These are phyloP conservation scores for Sepioteuthis lessoniana DNA, from an alignment of 2,888 invertebrate genomes.

Conservation along the genomic window DNA sequence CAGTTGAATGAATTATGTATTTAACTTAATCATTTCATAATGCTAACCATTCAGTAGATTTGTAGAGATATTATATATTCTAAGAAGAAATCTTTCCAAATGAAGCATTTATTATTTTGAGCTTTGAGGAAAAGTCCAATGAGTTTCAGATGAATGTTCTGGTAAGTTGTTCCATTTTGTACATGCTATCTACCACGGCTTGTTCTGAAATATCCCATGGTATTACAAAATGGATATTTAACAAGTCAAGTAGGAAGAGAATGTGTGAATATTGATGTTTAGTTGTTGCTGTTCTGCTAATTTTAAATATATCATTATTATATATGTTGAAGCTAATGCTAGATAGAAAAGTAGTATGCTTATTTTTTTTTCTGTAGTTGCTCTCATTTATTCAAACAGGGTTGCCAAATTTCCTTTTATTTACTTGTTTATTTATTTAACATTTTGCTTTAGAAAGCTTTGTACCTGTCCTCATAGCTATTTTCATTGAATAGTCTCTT, in stretches of 20 bases:
- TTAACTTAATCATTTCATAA: neutral
- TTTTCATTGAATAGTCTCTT: conserved; percentile 14
- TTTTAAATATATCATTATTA: neutral
- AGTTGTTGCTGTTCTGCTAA: conserved; percentile 19
- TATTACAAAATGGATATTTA: neutral
- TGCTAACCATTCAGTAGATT: no score
- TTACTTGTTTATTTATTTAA: neutral
- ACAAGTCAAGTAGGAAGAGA: conserved; percentile 33
- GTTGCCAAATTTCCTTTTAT: conserved; percentile 16
- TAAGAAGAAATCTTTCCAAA: neutral
- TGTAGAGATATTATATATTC: neutral
- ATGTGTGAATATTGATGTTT: conserved; percentile 17
- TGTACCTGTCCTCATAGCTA: neutral
- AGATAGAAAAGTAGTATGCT: neutral
- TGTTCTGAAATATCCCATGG: neutral
- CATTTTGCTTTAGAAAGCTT: neutral
- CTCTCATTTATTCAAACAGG: neutral
- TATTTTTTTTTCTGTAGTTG: neutral
- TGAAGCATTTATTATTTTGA: conserved; percentile 15
- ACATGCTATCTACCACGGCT: neutral
- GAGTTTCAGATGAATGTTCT: conserved; percentile 38
- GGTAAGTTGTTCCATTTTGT: conserved; percentile 38
- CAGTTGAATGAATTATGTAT: neutral
- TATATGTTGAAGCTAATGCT: conserved; percentile 4
- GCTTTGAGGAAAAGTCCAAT: conserved; percentile 44